Evolutionary conservation across 2,113 vertebrate species (phyloP).

Genomic region (Chlorodrepanis virens): DNA sequence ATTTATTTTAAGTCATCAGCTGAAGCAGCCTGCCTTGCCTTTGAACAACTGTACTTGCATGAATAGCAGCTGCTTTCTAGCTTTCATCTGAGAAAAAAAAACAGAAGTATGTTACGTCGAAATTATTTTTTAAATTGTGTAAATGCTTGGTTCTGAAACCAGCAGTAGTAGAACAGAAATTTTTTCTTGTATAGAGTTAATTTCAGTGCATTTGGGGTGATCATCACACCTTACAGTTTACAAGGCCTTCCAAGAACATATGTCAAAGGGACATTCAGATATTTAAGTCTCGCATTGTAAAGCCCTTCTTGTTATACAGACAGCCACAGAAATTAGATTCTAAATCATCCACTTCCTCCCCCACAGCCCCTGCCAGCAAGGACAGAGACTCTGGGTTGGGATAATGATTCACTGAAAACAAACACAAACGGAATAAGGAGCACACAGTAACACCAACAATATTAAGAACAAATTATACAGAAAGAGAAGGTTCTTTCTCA

Average conservation of each 20-base stretch:
- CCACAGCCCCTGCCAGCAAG: accelerated
- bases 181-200: neutral
- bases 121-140: neutral
- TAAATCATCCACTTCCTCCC: neutral
- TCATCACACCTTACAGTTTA: neutral
- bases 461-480: neutral
- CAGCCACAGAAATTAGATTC: neutral
- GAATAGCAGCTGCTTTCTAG: neutral
- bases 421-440: neutral
- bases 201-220: neutral
- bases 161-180: neutral
- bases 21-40: neutral
- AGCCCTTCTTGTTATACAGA: neutral
- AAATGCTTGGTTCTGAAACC: neutral
- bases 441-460: accelerated
- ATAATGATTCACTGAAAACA: neutral
- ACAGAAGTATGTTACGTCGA: neutral
- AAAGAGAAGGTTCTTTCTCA: neutral
- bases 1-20: neutral
- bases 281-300: neutral
- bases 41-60: neutral
- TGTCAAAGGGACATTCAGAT: neutral
- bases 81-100: neutral
- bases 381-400: neutral
- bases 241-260: neutral